Percentiles rank a stretch among this genome's conserved stretches.
Evolutionary conservation across 2,113 vertebrate species (phyloP).

Genomic region (Hepsetus odoe): DNA sequence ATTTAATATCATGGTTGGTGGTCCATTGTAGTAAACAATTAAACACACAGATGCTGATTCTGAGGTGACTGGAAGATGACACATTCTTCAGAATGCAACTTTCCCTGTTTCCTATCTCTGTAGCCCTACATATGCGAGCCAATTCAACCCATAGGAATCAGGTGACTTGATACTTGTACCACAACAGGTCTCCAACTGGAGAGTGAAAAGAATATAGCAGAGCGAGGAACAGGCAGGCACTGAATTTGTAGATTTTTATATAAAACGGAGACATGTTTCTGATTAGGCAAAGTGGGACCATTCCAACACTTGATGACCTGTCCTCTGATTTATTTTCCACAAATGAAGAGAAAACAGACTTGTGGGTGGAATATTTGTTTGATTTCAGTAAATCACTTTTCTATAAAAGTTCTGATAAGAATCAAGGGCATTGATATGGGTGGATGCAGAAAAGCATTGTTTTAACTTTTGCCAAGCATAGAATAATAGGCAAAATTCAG

Average conservation of each 20-base stretch:
- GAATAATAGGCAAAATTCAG: conserved; percentile 39
- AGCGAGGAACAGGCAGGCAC: conserved; percentile 15
- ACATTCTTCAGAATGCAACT: conserved; percentile 14
- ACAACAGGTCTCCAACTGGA: conserved; percentile 40
- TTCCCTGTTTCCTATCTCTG: neutral
- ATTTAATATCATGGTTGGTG: conserved; percentile 24
- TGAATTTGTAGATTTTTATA: neutral
- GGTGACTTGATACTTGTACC: conserved; percentile 61
- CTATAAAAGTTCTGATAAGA: conserved; percentile 47
- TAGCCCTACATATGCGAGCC: conserved; percentile 40
- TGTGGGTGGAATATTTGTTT: conserved; percentile 37
- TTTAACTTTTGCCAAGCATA: conserved; percentile 42
- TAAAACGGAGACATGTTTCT: conserved; percentile 10
- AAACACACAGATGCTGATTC: neutral
- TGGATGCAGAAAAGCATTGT: conserved; percentile 9
- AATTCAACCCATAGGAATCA: conserved; percentile 53
- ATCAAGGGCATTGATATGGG: conserved; percentile 29
- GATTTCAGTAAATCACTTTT: conserved; percentile 43
- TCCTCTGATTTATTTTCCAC: conserved; percentile 43
- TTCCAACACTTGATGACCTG: conserved; percentile 39
- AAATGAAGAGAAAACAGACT: conserved; percentile 51
- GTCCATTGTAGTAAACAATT: neutral
- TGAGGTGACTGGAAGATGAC: neutral
- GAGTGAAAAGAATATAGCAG: conserved; percentile 49
- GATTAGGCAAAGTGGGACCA: conserved; percentile 30